phyloP scores from a whole-genome alignment of 2,888 invertebrate species.

The Diadegma fenestrale region DNA sequence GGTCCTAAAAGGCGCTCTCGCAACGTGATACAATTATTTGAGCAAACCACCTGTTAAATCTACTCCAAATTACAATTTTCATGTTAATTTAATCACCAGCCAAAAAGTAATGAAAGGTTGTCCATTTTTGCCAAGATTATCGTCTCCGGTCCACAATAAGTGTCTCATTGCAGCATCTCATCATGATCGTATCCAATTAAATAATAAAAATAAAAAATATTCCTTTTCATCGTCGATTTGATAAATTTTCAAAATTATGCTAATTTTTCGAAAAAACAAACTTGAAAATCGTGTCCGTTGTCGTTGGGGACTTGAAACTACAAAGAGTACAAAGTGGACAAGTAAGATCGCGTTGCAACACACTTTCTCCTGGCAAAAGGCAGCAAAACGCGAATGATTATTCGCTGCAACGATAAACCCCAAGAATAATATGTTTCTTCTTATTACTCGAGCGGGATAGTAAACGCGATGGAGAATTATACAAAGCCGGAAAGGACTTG shows the following conservation, averaged over 20 bases:
- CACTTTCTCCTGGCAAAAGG: slow-evolving; percentile 50
- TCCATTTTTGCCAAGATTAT: neutral
- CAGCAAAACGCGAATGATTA: slow-evolving; percentile 31
- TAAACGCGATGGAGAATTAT: slow-evolving; percentile 16
- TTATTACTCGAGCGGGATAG: neutral
- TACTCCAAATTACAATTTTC: neutral
- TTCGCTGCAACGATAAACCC: slow-evolving; percentile 15
- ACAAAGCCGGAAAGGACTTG: slow-evolving; percentile 39
- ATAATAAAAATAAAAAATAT: too few relatives aligned
- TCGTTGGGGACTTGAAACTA: too few relatives aligned
- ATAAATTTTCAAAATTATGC: too few relatives aligned
- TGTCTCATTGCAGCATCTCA: too few relatives aligned
- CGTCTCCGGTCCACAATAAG: too few relatives aligned
- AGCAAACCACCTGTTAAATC: neutral
- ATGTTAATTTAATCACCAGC: neutral
- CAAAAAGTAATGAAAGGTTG: neutral
- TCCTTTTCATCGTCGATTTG: too few relatives aligned
- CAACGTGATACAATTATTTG: neutral
- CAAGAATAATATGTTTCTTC: slow-evolving; percentile 40
- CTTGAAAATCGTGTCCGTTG: too few relatives aligned
- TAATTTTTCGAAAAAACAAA: too few relatives aligned
- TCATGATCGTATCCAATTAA: too few relatives aligned
- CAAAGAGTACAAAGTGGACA: too few relatives aligned
- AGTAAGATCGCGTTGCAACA: too few relatives aligned
- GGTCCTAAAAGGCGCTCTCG: neutral